phyloP scores from a whole-genome alignment of 2,113 vertebrate species.

The Maccullochella peelii region DNA sequence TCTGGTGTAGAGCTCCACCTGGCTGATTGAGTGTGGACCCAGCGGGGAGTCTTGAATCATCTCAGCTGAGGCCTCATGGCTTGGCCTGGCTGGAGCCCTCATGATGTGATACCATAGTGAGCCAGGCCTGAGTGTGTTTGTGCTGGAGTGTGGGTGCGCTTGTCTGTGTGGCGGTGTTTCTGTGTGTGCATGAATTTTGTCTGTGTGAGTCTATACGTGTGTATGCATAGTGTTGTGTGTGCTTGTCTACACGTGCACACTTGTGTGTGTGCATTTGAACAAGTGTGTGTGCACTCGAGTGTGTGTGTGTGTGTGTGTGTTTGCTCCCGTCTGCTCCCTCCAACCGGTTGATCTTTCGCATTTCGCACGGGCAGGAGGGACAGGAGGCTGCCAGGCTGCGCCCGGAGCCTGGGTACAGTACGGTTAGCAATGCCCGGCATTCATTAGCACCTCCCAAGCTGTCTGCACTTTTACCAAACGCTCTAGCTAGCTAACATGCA shows the following conservation, averaged over 20 bases:
- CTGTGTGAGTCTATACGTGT: conserved; percentile 29
- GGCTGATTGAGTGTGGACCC: conserved; percentile 76
- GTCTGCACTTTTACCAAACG: conserved; percentile 85
- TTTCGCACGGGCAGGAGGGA: conserved; percentile 84
- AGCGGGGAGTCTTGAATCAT: conserved; percentile 85
- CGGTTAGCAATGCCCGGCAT: conserved; percentile 84
- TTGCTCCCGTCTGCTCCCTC: conserved; percentile 85
- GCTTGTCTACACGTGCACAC: conserved; percentile 1
- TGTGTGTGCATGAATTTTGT: conserved; percentile 21
- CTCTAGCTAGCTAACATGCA: conserved; percentile 81
- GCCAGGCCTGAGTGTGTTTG: conserved; percentile 77
- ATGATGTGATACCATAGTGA: conserved; percentile 81
- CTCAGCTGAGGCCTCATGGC: conserved; percentile 82
- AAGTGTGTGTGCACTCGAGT: conserved; percentile 37
- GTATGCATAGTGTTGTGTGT: conserved; percentile 34
- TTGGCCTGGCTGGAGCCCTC: conserved; percentile 84
- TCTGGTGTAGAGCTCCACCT: conserved; percentile 77
- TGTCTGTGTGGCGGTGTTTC: conserved; percentile 45
- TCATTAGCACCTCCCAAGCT: conserved; percentile 88
- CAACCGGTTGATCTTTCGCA: conserved; percentile 87
- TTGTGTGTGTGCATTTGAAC: conserved; percentile 31
- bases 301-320: conserved; percentile 59
- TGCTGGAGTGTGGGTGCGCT: conserved; percentile 52
- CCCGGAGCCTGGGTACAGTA: conserved; percentile 82
- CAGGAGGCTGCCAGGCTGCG: conserved; percentile 83